These are phyloP conservation scores for Enteromius radiatus DNA, from an alignment of 2,797 vertebrate genomes.

Conservation along the genomic window DNA sequence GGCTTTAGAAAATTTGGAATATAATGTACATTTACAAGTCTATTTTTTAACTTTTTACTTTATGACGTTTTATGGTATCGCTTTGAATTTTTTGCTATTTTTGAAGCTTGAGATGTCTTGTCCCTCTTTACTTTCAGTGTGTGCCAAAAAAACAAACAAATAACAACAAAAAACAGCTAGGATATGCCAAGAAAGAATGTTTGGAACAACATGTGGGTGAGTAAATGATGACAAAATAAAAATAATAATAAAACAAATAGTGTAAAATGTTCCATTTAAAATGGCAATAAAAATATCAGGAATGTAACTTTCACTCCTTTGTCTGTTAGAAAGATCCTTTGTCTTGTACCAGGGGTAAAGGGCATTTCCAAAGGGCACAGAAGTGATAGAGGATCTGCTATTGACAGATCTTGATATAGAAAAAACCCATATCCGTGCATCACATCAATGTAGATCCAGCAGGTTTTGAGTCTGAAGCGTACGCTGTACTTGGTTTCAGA, in stretches of 20 bases:
- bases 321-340: conserved; percentile 3
- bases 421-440: conserved; percentile 26
- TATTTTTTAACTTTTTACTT: not conserved
- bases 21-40: not conserved
- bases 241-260: not conserved
- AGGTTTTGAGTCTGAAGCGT: conserved; percentile 33
- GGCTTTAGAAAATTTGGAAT: not conserved
- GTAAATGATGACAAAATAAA: not conserved
- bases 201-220: not conserved
- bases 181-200: not conserved
- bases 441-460: conserved; percentile 8
- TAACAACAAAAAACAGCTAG: not conserved
- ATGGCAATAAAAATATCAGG: not conserved
- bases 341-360: conserved; percentile 16
- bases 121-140: not conserved
- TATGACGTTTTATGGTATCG: not conserved
- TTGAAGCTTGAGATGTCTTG: not conserved
- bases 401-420: conserved; percentile 35
- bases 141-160: not conserved
- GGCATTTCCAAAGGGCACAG: conserved; percentile 11
- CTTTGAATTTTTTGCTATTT: not conserved
- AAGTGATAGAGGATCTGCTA: conserved; percentile 33
- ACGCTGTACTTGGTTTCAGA: conserved; percentile 21
- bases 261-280: not conserved
- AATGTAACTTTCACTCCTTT: not conserved